phyloP scores from a whole-genome alignment of 2,888 invertebrate species.

The Protophormia terraenovae region DNA sequence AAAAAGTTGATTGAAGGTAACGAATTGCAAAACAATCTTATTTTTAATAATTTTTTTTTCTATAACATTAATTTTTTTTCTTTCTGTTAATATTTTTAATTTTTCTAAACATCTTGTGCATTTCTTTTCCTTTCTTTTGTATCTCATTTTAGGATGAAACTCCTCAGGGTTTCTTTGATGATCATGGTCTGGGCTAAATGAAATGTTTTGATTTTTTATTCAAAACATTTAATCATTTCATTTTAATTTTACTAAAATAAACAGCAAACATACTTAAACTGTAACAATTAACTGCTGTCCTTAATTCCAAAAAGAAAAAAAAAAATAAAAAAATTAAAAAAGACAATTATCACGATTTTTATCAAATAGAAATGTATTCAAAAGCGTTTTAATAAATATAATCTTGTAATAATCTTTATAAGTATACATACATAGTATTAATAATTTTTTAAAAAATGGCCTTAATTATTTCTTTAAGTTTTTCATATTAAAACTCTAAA shows the following conservation, averaged over 20 bases:
- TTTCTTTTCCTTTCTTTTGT: slow-evolving; percentile 61
- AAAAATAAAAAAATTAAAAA: slow-evolving; percentile 38
- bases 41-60: background rate
- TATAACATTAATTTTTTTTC: background rate
- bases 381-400: slow-evolving; percentile 41
- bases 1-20: too few species aligned
- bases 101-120: slow-evolving; percentile 39
- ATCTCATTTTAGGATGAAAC: slow-evolving; percentile 97
- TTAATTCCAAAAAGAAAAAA: slow-evolving; percentile 47
- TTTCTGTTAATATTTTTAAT: background rate
- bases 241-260: slow-evolving; percentile 17
- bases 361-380: slow-evolving; percentile 16
- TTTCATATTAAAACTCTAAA: slow-evolving; percentile 28
- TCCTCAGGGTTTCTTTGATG: slow-evolving; percentile 99
- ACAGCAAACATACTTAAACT: slow-evolving; percentile 31
- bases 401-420: slow-evolving; percentile 35
- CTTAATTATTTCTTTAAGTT: slow-evolving; percentile 61
- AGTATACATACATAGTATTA: slow-evolving; percentile 46
- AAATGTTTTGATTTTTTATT: background rate
- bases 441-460: slow-evolving; percentile 46
- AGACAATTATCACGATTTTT: slow-evolving; percentile 58
- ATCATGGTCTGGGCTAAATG: slow-evolving; percentile 96
- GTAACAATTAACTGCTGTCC: slow-evolving; percentile 63
- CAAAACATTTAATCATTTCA: background rate
- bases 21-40: slow-evolving; percentile 29